These are phyloP conservation scores for Diadophis punctatus DNA, from an alignment of 2,113 vertebrate genomes.

Conservation along the genomic window DNA sequence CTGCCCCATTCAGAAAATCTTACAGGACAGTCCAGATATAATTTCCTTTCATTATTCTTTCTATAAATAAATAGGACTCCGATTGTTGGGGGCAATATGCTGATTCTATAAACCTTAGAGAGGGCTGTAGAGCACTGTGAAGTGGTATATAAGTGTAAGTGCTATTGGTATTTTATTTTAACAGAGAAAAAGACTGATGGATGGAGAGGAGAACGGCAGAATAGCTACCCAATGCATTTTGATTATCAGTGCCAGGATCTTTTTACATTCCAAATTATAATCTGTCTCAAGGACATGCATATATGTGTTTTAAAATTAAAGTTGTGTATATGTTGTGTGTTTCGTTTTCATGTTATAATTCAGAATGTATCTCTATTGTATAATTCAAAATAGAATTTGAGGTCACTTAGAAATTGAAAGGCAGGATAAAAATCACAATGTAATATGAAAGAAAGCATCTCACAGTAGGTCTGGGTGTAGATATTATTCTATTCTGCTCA, in stretches of 20 bases:
- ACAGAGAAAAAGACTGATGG: background rate
- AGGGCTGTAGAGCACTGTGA: background rate
- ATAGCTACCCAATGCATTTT: background rate
- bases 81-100: background rate
- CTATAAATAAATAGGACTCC: background rate
- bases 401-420: background rate
- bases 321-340: background rate
- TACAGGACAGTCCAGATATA: background rate
- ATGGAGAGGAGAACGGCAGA: background rate
- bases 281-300: background rate
- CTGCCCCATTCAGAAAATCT: background rate
- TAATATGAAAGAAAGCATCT: background rate
- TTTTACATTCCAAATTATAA: background rate
- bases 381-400: background rate
- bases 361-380: background rate
- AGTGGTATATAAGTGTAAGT: background rate
- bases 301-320: background rate
- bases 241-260: background rate
- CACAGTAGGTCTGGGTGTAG: background rate
- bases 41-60: background rate
- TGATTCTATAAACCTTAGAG: background rate
- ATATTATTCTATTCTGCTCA: background rate
- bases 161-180: background rate
- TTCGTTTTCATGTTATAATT: background rate
- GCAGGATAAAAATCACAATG: background rate